Evolutionary conservation across 2,888 invertebrate genomes (phyloP).

Genomic region (Linhomoeus sp.): DNA sequence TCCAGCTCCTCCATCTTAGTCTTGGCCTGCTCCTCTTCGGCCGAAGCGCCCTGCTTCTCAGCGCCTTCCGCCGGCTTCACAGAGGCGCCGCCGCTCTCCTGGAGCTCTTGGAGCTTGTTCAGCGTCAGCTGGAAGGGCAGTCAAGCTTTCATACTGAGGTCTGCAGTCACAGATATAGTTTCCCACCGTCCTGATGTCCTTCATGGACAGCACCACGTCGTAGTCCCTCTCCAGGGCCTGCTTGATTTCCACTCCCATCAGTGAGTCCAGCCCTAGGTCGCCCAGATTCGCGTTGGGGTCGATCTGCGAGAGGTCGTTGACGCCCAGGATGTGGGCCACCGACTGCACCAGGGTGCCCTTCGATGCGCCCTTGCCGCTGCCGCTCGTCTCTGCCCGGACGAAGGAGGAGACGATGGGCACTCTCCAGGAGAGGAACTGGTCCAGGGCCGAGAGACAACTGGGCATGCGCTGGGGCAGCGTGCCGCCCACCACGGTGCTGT

Average conservation of each 20-base stretch:
- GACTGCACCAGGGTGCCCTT: constrained; percentile 2
- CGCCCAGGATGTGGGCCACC: constrained; percentile 32
- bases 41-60: constrained; percentile 19
- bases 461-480: constrained; percentile 76
- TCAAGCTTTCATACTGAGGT: no score
- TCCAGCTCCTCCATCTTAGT: constrained; percentile 22
- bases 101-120: constrained; percentile 43
- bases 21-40: constrained; percentile 9
- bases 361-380: no score
- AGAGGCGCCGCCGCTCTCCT: constrained; percentile 15
- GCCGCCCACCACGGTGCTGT: constrained; percentile 63
- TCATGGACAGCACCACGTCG: constrained; percentile 62
- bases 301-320: constrained; percentile 56
- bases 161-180: constrained; percentile 52
- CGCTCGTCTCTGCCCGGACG: constrained; percentile 22
- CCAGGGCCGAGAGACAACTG: constrained; percentile 65
- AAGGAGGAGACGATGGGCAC: constrained; percentile 11
- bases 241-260: constrained; percentile 93
- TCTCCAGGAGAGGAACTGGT: constrained; percentile 63
- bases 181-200: no score
- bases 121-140: constrained; percentile 53
- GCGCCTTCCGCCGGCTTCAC: constrained; percentile 8
- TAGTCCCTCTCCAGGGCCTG: constrained; percentile 37
- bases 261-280: constrained; percentile 88
- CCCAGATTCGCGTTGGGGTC: constrained; percentile 53